Percentiles rank a stretch among this genome's conserved stretches.
phyloP scores from a whole-genome alignment of 2,113 vertebrate species.

The Mustelus asterias region DNA sequence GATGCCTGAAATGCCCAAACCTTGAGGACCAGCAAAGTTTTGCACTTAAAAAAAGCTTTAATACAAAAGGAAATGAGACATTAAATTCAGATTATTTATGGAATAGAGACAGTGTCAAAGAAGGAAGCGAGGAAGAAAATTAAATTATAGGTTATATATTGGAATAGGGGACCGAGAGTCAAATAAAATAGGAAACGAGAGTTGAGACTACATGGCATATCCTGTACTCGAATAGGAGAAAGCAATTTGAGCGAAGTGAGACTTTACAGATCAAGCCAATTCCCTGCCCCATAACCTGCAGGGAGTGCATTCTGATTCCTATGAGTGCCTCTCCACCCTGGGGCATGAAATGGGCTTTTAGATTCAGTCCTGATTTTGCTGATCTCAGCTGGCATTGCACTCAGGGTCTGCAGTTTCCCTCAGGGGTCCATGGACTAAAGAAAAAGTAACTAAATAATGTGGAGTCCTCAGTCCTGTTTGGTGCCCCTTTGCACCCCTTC shows the following conservation, averaged over 20 bases:
- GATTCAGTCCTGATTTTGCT: slow-evolving; percentile 7
- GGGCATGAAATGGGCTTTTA: neutral
- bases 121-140: slow-evolving; percentile 9
- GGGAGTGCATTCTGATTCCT: neutral
- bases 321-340: neutral
- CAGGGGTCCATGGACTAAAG: neutral
- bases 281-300: neutral
- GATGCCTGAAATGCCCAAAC: neutral
- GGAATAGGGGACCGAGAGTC: neutral
- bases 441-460: neutral
- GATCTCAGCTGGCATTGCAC: slow-evolving; percentile 25
- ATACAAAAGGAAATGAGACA: neutral
- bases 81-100: neutral
- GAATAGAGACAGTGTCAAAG: neutral
- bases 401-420: neutral
- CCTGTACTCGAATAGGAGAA: neutral
- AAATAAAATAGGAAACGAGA: slow-evolving; percentile 23
- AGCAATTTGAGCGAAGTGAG: neutral
- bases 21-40: neutral
- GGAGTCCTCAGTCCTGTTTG: neutral
- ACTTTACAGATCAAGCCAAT: neutral
- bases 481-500: neutral
- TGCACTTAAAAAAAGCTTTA: neutral
- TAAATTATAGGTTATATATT: neutral
- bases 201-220: neutral